A percentile compares a stretch with the other conserved stretches of the same genome.
Evolutionary conservation across 2,888 invertebrate species (phyloP).

Genomic region (Drosophila buzzatii): DNA sequence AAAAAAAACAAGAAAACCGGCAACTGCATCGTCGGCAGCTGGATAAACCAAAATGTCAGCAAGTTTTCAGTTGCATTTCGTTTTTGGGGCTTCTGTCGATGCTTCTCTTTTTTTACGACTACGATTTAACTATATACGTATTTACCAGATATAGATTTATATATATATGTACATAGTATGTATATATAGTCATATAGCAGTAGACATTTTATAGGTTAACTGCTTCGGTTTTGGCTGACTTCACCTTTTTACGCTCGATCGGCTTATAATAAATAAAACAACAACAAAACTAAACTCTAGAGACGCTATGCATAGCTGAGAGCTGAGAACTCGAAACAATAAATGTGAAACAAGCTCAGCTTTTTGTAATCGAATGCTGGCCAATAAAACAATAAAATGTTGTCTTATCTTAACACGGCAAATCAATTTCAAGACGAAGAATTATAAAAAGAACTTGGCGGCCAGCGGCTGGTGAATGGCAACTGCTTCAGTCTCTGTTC

Average conservation of each 20-base stretch:
- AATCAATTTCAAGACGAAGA: constrained; percentile 55
- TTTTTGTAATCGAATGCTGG: constrained; percentile 33
- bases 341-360: constrained; percentile 58
- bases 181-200: constrained; percentile 31
- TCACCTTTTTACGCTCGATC: constrained; percentile 72
- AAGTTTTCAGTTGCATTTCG: constrained; percentile 58
- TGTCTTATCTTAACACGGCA: constrained; percentile 58
- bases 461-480: constrained; percentile 43
- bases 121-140: constrained; percentile 9
- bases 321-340: constrained; percentile 40
- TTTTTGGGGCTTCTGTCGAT: constrained; percentile 35
- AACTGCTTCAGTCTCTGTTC: constrained; percentile 23
- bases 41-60: constrained; percentile 75
- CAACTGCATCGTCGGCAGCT: constrained; percentile 56
- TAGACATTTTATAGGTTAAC: constrained; percentile 74
- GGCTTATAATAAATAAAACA: constrained; percentile 35
- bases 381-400: constrained; percentile 65
- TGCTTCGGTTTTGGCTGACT: constrained; percentile 66
- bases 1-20: constrained; percentile 21
- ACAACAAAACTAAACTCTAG: constrained; percentile 7
- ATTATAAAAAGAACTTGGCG: constrained; percentile 32
- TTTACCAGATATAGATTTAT: constrained; percentile 6
- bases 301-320: constrained; percentile 19
- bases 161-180: not conserved
- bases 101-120: constrained; percentile 35